Evolutionary conservation across 2,888 invertebrate genomes (phyloP), one percentile per base, ranked within the genome.

Genomic region (Tubulanus polymorphus): DNA sequence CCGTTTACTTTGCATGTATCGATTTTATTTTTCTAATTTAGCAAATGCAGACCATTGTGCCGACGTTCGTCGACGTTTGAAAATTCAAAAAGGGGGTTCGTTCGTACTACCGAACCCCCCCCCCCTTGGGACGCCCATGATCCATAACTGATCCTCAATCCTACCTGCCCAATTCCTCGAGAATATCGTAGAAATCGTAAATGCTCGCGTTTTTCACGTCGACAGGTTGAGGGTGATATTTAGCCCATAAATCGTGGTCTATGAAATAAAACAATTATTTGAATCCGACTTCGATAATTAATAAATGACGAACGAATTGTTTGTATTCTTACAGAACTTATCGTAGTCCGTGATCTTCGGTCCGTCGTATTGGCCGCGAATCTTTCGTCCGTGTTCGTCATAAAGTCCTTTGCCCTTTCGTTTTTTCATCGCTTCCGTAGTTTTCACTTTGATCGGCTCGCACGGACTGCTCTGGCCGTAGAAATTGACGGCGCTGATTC

Each of bases 171-270:
- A 99, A 94, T 84, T 99, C 99, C 82, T 99, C 99, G 37, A 97
- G 85, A 62, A 99, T 96, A 72, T 99, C 99, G 76, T 99, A 99
- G 74, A 89, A 90, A 79, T 99, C 97, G 79, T 97, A 95, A 0
- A 99, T 94, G 58, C 92, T 94, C 71, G 89, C 89, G 1, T 89
- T 88, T 73, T 91, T 94, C 73, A 99, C 92, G 73, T 96, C 95
- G 18, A 99, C 97, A 0, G 96, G 94, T 78, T 95, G 93, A 32
- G 97, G 97, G 53, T 94, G 91, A 75, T 91, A 95, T 80, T 96
- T 96, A 73, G 94, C 92, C 84, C 96, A 97, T 60, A 97, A 89
- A 74, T 99, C 96, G 79, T 95, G 93, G 27, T 97, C 96, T n/a
- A n/a, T n/a, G n/a, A n/a, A 28, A 52, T 23, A 37, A 48, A 49